Conservation (phyloP, 2,888 invertebrate genomes). For the Myopa tessellatipennis region DNA sequence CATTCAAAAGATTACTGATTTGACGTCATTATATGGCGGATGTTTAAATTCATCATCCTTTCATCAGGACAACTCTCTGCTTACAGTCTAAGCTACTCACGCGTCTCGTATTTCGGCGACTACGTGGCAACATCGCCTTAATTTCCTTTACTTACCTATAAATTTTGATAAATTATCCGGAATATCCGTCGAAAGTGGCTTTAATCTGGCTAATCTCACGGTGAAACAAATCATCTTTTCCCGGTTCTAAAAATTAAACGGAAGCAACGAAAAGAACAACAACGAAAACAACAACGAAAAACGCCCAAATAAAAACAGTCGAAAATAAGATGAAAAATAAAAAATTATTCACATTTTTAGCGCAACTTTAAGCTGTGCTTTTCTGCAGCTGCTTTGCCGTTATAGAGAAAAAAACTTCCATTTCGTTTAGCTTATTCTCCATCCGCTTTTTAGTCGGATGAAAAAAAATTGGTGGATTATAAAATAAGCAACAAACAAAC, state of each 20-base stretch:
- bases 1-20: too few species aligned
- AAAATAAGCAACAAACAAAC: too few species aligned
- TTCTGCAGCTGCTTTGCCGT: background rate
- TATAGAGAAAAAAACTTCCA: background rate
- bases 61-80: too few species aligned
- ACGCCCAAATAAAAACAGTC: background rate
- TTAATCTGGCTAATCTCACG: constrained; percentile 4
- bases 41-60: too few species aligned
- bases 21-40: too few species aligned
- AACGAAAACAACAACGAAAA: background rate
- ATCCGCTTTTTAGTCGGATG: too few species aligned
- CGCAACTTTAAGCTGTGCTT: background rate
- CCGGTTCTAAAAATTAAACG: constrained; percentile 10
- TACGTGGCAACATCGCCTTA: background rate
- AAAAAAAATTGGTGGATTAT: too few species aligned
- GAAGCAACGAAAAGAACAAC: background rate
- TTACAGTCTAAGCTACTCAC: too few species aligned
- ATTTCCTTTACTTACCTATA: background rate
- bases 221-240: background rate
- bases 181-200: constrained; percentile 11
- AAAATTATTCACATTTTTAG: background rate
- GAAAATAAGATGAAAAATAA: background rate
- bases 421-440: too few species aligned
- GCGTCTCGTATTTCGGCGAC: too few species aligned
- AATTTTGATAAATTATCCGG: constrained; percentile 5